Conservation (phyloP, 2,888 invertebrate genomes). For the Brachyptera risi region DNA sequence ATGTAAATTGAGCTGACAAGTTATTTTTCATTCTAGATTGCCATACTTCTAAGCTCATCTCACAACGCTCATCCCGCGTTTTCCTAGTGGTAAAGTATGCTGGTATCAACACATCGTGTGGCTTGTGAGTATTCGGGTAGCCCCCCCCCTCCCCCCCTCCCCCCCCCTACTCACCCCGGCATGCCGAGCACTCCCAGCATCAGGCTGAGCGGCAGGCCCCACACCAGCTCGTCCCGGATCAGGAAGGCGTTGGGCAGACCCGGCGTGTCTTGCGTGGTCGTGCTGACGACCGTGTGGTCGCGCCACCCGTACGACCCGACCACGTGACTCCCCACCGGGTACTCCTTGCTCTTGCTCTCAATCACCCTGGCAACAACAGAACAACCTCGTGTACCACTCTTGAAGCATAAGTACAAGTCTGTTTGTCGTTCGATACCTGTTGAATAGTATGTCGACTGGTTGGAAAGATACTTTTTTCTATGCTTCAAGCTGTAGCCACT, state of each 20-base stretch:
- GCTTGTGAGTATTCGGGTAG: no score
- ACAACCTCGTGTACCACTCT: no score
- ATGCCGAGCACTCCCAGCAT: conserved; percentile 42
- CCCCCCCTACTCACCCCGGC: conserved; percentile 40
- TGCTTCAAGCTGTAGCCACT: no score
- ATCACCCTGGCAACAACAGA: conserved; percentile 42
- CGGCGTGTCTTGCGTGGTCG: background rate
- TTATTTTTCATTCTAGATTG: no score
- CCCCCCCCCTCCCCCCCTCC: no score
- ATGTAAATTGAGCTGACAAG: no score
- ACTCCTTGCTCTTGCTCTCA: conserved; percentile 60
- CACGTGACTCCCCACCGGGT: conserved; percentile 60
- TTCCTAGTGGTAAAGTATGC: no score
- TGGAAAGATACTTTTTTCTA: background rate
- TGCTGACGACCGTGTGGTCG: conserved; percentile 52
- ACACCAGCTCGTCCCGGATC: conserved; percentile 37
- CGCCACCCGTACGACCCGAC: conserved; percentile 66
- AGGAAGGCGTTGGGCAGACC: conserved; percentile 25
- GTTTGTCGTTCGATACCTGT: no score
- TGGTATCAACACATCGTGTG: no score
- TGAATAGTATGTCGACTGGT: background rate
- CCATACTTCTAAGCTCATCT: no score
- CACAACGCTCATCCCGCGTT: no score
- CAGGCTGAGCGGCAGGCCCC: conserved; percentile 39
- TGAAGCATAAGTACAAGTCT: no score